A percentile compares a stretch with the other conserved stretches of the same genome.
phyloP scores from a whole-genome alignment of 2,888 invertebrate genomes.

The Oscheius sp. region DNA sequence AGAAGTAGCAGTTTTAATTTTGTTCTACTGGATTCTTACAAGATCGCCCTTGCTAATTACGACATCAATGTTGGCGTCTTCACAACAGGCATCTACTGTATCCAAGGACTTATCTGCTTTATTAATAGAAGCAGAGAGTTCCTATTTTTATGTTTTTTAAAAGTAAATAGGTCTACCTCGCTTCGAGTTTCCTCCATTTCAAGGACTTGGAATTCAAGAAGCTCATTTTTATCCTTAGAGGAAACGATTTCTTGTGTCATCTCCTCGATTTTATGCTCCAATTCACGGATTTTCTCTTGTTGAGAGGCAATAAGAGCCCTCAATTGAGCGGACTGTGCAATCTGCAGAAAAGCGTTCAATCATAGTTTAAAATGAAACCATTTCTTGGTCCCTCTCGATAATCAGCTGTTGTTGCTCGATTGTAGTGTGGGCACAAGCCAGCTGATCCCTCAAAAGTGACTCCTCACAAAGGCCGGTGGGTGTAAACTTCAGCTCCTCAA shows the following conservation, averaged over 20 bases:
- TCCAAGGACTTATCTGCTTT: slow-evolving; percentile 16
- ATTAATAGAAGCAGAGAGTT: not conserved
- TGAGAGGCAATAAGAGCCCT: slow-evolving; percentile 48
- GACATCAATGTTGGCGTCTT: slow-evolving; percentile 11
- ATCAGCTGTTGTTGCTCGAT: slow-evolving; percentile 59
- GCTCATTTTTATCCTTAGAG: slow-evolving; percentile 58
- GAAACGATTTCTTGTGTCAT: slow-evolving; percentile 37
- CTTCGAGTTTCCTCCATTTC: slow-evolving; percentile 49
- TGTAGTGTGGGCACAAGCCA: slow-evolving; percentile 58
- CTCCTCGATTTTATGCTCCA: slow-evolving; percentile 45
- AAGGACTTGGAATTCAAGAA: slow-evolving; percentile 67
- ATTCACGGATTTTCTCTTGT: slow-evolving; percentile 39
- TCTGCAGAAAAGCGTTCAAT: slow-evolving; percentile 31
- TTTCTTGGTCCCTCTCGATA: slow-evolving; percentile 52
- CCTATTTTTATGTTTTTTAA: not conserved
- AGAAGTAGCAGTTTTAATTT: not conserved
- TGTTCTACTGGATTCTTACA: not conserved
- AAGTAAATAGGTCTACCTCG: not conserved
- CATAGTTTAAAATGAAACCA: slow-evolving; percentile 27
- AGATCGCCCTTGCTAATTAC: not conserved
- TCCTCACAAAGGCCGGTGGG: slow-evolving; percentile 47
- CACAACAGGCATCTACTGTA: slow-evolving; percentile 6
- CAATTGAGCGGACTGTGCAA: slow-evolving; percentile 48
- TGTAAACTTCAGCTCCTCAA: slow-evolving; percentile 46
- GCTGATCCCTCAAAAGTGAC: slow-evolving; percentile 58